Conservation (phyloP, 92 coral and sea anemone genomes). For the Desmophyllum pertusum region DNA sequence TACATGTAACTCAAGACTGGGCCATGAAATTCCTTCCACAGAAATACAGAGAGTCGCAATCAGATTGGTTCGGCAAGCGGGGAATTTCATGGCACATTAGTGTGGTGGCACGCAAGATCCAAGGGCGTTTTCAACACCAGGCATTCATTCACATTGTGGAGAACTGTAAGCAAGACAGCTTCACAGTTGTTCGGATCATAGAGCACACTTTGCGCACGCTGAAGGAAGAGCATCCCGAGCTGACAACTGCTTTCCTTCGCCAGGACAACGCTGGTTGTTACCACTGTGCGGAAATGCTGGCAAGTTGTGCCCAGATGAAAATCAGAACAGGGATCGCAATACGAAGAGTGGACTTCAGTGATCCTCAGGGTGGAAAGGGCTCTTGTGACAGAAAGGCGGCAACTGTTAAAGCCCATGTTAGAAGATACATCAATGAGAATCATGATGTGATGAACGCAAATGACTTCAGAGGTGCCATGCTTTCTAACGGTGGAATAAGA, state of each 20-base stretch:
- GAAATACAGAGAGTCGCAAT: conserved; percentile 40
- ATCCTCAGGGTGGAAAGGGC: conserved; percentile 37
- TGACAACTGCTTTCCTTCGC: conserved; percentile 35
- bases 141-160: conserved; percentile 34
- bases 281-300: conserved; percentile 14
- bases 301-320: not conserved
- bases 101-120: conserved; percentile 24
- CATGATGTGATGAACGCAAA: conserved; percentile 32
- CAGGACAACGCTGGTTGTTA: conserved; percentile 52
- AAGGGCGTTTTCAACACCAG: conserved; percentile 8
- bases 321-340: conserved; percentile 9
- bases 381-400: conserved; percentile 23
- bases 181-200: conserved; percentile 25
- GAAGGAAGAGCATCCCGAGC: conserved; percentile 37
- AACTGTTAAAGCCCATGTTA: conserved; percentile 20
- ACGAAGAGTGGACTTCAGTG: conserved; percentile 22
- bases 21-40: conserved; percentile 51
- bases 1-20: conserved; percentile 43
- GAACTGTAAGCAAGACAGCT: conserved; percentile 35
- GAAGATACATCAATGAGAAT: conserved; percentile 40
- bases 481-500: conserved; percentile 36
- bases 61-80: conserved; percentile 45
- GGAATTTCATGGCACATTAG: conserved; percentile 49
- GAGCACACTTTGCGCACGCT: conserved; percentile 29
- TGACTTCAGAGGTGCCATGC: conserved; percentile 33